A percentile compares a stretch with the other conserved stretches of the same genome.
Evolutionary conservation across 2,797 vertebrate genomes (phyloP).

Genomic region (Tinamus major): DNA sequence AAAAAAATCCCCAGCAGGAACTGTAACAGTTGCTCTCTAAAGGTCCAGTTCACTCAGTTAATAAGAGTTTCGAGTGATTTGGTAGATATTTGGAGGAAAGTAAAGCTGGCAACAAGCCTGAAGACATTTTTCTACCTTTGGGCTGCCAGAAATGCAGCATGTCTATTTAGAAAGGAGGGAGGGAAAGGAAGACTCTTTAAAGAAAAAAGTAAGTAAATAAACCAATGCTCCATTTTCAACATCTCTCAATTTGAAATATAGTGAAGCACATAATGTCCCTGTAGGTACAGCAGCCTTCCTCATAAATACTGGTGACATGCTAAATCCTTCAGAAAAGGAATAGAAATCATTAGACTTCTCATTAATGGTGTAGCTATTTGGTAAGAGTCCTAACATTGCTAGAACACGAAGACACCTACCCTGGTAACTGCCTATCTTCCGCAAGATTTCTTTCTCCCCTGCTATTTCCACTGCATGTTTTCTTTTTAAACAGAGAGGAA

Average conservation of each 20-base stretch:
- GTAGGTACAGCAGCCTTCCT: conserved; percentile 55
- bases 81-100: conserved; percentile 56
- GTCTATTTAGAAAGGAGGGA: conserved; percentile 41
- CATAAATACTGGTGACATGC: conserved; percentile 52
- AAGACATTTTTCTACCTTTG: conserved; percentile 26
- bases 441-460: background rate
- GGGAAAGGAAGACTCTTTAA: background rate
- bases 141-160: conserved; percentile 39
- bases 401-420: conserved; percentile 35
- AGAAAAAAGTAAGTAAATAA: conserved; percentile 14
- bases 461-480: conserved; percentile 8
- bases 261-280: conserved; percentile 39
- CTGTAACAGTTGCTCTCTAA: conserved; percentile 56
- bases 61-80: conserved; percentile 59
- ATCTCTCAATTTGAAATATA: conserved; percentile 62
- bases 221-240: conserved; percentile 34
- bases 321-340: conserved; percentile 53
- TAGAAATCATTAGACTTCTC: conserved; percentile 56
- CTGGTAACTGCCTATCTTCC: conserved; percentile 30
- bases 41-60: conserved; percentile 54
- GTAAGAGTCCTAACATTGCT: background rate
- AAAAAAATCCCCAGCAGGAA: conserved; percentile 33
- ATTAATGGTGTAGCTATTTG: conserved; percentile 46
- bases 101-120: conserved; percentile 42
- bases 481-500: background rate